Evolutionary conservation across 2,113 vertebrate genomes (phyloP).

Genomic region (Esox niger): DNA sequence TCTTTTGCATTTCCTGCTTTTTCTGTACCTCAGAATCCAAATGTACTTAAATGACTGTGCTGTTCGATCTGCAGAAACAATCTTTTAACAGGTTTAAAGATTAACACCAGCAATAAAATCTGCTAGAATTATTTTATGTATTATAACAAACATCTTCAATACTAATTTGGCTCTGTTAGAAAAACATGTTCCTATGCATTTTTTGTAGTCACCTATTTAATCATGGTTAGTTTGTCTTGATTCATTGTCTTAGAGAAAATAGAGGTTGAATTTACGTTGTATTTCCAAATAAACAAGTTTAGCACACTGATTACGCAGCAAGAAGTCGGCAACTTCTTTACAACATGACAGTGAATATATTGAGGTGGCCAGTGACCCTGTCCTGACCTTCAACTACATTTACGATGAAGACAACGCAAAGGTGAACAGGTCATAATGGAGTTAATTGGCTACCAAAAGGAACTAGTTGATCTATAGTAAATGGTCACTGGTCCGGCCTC

Average conservation of each 20-base stretch:
- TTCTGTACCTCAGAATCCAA: background rate
- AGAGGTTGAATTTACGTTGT: background rate
- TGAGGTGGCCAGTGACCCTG: background rate
- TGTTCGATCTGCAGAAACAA: background rate
- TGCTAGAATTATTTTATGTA: background rate
- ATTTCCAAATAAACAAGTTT: background rate
- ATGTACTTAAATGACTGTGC: background rate
- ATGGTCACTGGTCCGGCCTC: background rate
- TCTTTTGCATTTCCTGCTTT: background rate
- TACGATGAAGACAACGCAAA: background rate
- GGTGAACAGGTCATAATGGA: background rate
- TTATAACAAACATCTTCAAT: background rate
- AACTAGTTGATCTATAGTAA: background rate
- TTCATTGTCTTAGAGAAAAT: background rate
- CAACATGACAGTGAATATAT: background rate
- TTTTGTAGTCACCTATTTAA: background rate
- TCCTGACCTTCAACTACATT: background rate
- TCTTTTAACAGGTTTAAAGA: background rate
- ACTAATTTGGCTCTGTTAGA: background rate
- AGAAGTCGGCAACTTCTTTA: background rate
- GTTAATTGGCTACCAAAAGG: background rate
- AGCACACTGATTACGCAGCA: background rate
- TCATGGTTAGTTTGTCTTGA: background rate
- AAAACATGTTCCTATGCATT: background rate
- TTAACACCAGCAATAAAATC: background rate